These are phyloP conservation scores for Ethmia dodecea DNA, from an alignment of 2,888 invertebrate genomes.

Conservation along the genomic window DNA sequence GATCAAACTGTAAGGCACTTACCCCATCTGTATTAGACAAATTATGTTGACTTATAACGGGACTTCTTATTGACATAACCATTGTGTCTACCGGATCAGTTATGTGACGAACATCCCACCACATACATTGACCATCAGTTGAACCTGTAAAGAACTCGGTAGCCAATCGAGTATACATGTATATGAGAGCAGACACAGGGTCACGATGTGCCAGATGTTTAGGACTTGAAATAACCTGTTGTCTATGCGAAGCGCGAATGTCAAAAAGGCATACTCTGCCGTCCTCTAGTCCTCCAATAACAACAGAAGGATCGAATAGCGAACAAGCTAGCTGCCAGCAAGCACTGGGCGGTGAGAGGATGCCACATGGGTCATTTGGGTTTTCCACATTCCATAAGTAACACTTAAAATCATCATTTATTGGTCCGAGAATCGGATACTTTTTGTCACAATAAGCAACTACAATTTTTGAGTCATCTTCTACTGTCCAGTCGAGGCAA, in stretches of 20 bases:
- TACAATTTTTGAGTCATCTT: constrained; percentile 78
- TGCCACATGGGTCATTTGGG: constrained; percentile 24
- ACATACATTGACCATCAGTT: constrained; percentile 78
- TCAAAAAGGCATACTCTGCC: constrained; percentile 80
- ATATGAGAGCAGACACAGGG: constrained; percentile 73
- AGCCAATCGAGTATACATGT: constrained; percentile 75
- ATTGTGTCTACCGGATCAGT: constrained; percentile 75
- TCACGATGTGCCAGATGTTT: constrained; percentile 50
- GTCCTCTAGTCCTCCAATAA: constrained; percentile 44
- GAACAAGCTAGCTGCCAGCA: constrained; percentile 45
- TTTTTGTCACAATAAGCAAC: constrained; percentile 74
- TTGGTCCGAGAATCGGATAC: constrained; percentile 24
- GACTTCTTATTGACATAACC: constrained; percentile 72
- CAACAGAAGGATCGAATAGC: constrained; percentile 28
- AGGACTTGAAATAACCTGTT: constrained; percentile 81
- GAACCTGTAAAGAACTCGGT: constrained; percentile 79
- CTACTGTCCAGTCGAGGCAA: constrained; percentile 82
- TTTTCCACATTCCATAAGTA: constrained; percentile 80
- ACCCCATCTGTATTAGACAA: constrained; percentile 75
- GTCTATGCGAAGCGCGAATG: constrained; percentile 79
- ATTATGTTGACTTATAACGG: constrained; percentile 60
- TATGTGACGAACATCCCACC: constrained; percentile 83
- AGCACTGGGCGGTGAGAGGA: constrained; percentile 33
- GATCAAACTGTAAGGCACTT: constrained; percentile 81
- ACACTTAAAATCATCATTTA: constrained; percentile 64